Base-by-base conservation (phyloP, 2,113 vertebrate species). In the Butorides virescens region DNA sequence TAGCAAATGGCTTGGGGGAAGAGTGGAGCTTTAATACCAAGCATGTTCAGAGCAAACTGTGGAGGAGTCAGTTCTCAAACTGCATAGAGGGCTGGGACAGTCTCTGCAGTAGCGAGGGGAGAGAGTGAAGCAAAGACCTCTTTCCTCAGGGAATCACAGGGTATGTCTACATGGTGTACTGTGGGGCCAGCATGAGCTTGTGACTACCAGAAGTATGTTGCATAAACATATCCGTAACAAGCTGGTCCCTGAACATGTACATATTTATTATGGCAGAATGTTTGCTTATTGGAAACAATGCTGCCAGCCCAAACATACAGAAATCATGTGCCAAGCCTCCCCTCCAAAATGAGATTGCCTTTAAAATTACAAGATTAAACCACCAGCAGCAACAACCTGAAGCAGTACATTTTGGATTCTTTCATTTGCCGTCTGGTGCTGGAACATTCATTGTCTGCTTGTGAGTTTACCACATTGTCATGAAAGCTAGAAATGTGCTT, bases 331-430 rank as follows among this genome's bases (percentile, higher is more conserved):
- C 74, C 61, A 90, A 78, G 23, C 36, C 19, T 63, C 10, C 39
- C 12, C 15, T 93, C 70, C 62, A 71, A 78, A 77, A 44, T 47
- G 42, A 49, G 10, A n/a, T 61, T 93, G 84, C 30, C 39, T 82
- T 90, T 86, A 90, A 87, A 87, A 85, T 81, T 3, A n/a, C n/a
- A 42, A 65, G 61, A 78, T 59, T 55, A 86, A 94, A 49, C 44
- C 13, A n/a, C 22, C 19, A 67, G 1, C 39, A 82, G 0, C 58
- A 80, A 3, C 29, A 78, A 56, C 25, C 0, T 2, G 58, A 90
- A 79, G 13, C 23, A 82, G 78, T 74, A 42, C 0, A 27, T 76
- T 85, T 89, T 65, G 4, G 6, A 44, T 90, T 91, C 6, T 67
- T 68, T 82, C 56, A 20, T 85, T 71, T 95, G 36, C 12, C 2